Evolutionary conservation across 2,113 vertebrate species (phyloP), one percentile per base, ranked within the genome.

Genomic region (Crypturellus undulatus): DNA sequence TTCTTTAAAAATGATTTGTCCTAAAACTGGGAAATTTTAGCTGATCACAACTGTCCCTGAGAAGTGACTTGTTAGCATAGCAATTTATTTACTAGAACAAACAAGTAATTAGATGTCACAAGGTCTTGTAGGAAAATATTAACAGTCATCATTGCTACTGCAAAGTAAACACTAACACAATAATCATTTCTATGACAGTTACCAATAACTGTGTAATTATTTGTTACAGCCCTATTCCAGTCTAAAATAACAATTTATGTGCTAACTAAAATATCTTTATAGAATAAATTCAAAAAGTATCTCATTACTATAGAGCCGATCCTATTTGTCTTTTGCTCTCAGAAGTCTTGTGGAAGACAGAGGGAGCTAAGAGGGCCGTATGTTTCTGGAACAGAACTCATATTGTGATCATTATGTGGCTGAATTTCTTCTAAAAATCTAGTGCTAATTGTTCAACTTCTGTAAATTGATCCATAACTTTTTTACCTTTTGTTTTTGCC

Each of bases 161-260:
- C 34, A 63, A 90, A 67, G 49, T 72, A 85, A 94, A 91, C 60
- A 58, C 87, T 83, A 95, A 87, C 76, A 54, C 49, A 73, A 18
- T 77, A 82, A 65, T 85, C 40, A 59, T 59, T 77, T 38, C 51
- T 95, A 36, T 52, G 45, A 7, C 2, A 6, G 63, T 82, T 93
- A 87, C 59, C 0, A 1, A 18, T 90, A 92, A 90, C 68, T 83
- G 36, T 68, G 42, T 77, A 70, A 79, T 40, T 43, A 80, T 91
- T 92, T 95, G 79, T 85, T 83, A 51, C 26, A 87, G 10, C 36
- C 87, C 89, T 91, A 42, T 73, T 38, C 17, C 51, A 79, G 36
- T 92, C 72, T 85, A 71, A 95, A 80, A 77, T 67, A 62, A 21
- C 78, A 92, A 87, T 93, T 87, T 85, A 70, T 83, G 78, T 90